Conservation (phyloP, 2,113 vertebrate genomes). For the Ammodytes marinus region DNA sequence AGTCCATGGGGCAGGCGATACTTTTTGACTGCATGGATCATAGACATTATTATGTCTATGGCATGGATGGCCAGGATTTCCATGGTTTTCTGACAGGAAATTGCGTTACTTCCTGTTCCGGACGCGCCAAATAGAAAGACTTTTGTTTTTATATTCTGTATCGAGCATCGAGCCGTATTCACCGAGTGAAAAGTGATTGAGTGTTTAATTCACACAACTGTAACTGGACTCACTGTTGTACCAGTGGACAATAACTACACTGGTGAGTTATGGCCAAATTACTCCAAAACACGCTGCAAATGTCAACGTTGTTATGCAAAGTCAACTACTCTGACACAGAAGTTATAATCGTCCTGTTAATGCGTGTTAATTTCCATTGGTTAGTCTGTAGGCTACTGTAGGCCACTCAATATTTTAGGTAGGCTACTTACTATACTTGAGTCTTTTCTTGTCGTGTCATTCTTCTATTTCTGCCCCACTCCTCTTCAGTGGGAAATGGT, state of each 20-base stretch:
- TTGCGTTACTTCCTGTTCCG: conserved; percentile 1
- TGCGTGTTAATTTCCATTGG: too few relatives aligned
- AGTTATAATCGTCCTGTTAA: too few relatives aligned
- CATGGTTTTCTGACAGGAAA: conserved; percentile 35
- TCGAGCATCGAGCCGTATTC: not conserved
- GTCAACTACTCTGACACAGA: too few relatives aligned
- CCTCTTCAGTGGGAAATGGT: too few relatives aligned
- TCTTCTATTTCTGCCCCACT: too few relatives aligned
- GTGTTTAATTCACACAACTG: not conserved
- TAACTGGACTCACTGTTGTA: not conserved
- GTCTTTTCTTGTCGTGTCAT: too few relatives aligned
- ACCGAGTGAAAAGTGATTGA: not conserved
- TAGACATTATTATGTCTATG: not conserved
- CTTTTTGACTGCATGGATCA: too few relatives aligned
- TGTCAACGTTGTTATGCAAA: not conserved
- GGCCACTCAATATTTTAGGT: too few relatives aligned
- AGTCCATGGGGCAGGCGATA: too few relatives aligned
- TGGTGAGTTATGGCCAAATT: not conserved
- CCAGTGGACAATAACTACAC: not conserved
- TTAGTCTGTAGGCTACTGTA: too few relatives aligned
- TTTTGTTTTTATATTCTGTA: not conserved
- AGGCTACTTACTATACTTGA: too few relatives aligned
- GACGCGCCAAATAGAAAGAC: conserved; percentile 53
- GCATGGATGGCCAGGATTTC: not conserved
- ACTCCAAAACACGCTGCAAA: not conserved